A percentile compares a stretch with the other conserved stretches of the same genome.
phyloP scores from a whole-genome alignment of 1,140 invertebrate genomes.

The Magallana ariakensis region DNA sequence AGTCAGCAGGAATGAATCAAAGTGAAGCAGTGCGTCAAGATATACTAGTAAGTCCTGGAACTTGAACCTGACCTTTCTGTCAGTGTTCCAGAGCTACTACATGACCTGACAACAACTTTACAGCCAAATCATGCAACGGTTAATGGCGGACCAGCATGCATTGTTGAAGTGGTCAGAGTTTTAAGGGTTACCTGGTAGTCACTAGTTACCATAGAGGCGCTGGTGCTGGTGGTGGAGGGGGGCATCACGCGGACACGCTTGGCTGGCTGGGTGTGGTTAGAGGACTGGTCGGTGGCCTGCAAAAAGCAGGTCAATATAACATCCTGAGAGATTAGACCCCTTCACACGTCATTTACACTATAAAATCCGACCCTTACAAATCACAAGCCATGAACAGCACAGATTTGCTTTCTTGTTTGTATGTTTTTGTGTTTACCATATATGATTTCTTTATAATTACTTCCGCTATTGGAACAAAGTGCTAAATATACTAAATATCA shows the following conservation, averaged over 20 bases:
- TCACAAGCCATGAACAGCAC: no score
- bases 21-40: no score
- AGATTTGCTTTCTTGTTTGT: no score
- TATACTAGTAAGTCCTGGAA: no score
- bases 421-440: no score
- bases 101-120: not conserved
- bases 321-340: not conserved
- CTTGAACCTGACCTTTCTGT: no score
- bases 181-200: slow-evolving; percentile 72
- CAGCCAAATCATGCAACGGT: not conserved
- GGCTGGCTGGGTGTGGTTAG: slow-evolving; percentile 76
- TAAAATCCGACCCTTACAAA: no score
- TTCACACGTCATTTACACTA: no score
- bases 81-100: not conserved
- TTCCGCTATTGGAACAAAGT: no score
- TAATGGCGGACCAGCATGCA: slow-evolving; percentile 14
- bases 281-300: slow-evolving; percentile 57
- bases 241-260: slow-evolving; percentile 75
- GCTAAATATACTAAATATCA: no score
- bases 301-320: not conserved
- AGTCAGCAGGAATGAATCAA: no score
- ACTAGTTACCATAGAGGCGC: slow-evolving; percentile 72
- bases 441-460: no score
- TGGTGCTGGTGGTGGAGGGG: slow-evolving; percentile 69
- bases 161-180: slow-evolving; percentile 45